A percentile compares a stretch with the other conserved stretches of the same genome.
These are phyloP conservation scores for Andricus grossulariae DNA, from an alignment of 1,140 invertebrate species.

Conservation along the genomic window DNA sequence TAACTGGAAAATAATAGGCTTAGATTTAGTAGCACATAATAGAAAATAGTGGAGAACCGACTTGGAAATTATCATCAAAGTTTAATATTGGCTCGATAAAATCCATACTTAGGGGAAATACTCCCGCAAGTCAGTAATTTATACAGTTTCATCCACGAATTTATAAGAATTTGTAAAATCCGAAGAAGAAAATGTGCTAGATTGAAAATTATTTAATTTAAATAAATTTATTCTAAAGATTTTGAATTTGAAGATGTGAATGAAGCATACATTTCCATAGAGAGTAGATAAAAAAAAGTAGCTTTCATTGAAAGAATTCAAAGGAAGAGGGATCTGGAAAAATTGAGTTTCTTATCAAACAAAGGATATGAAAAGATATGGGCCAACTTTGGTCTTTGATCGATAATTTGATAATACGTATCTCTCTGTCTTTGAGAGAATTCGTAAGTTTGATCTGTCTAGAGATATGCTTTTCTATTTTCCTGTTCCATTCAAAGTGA, in stretches of 20 bases:
- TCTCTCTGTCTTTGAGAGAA: background rate
- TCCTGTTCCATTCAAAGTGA: background rate
- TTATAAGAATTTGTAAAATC: no score
- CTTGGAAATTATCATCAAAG: no score
- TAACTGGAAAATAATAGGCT: no score
- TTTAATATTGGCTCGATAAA: no score
- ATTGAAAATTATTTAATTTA: no score
- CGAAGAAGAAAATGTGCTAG: no score
- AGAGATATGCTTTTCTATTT: background rate
- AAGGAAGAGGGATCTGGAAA: background rate
- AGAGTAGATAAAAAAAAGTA: background rate
- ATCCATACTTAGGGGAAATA: no score
- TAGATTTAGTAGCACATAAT: no score
- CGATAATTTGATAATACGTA: slow-evolving; percentile 13
- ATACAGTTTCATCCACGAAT: no score
- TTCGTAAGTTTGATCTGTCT: background rate
- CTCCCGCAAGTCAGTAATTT: no score
- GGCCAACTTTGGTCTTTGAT: background rate
- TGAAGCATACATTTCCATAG: background rate
- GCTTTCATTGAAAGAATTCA: background rate
- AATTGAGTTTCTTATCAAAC: background rate
- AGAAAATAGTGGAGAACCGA: no score
- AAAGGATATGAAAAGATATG: background rate
- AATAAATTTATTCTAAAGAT: no score
- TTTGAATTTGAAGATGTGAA: background rate